A percentile compares a stretch with the other conserved stretches of the same genome.
These are phyloP conservation scores for Rhimphoctona megacephalus DNA, from an alignment of 2,888 invertebrate genomes.

Conservation along the genomic window DNA sequence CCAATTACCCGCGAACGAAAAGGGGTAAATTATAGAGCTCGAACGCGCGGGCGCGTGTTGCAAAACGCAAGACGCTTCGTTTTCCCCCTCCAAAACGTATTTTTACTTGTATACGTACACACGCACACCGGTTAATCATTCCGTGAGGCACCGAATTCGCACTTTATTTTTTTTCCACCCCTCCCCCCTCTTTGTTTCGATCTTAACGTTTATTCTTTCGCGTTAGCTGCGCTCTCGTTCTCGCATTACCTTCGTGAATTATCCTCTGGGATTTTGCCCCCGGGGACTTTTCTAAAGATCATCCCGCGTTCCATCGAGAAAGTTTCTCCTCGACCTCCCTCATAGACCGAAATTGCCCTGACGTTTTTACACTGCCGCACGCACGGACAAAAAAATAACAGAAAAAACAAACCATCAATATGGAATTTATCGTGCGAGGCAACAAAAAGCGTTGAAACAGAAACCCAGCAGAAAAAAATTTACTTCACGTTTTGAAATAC, in stretches of 20 bases:
- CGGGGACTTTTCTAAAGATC: slow-evolving; percentile 53
- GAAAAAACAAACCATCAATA: neutral
- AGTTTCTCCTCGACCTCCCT: slow-evolving; percentile 55
- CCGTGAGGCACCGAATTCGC: slow-evolving; percentile 62
- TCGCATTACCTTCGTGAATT: slow-evolving; percentile 60
- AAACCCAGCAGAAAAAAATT: neutral
- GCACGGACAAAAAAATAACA: neutral
- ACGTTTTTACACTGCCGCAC: neutral
- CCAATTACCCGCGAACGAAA: slow-evolving; percentile 78
- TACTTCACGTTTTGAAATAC: neutral
- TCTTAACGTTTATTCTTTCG: slow-evolving; percentile 30
- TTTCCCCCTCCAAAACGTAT: neutral
- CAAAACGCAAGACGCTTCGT: slow-evolving; percentile 58
- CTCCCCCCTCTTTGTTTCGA: slow-evolving; percentile 14
- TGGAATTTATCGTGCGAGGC: neutral
- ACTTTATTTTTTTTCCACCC: slow-evolving; percentile 47
- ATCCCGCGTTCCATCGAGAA: slow-evolving; percentile 1
- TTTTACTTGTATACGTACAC: neutral
- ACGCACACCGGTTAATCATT: slow-evolving; percentile 18
- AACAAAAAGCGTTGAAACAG: neutral
- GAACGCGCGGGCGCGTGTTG: slow-evolving; percentile 50
- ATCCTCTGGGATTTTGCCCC: slow-evolving; percentile 52
- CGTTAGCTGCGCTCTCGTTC: slow-evolving; percentile 11
- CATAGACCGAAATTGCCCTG: slow-evolving; percentile 55
- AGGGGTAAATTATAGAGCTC: slow-evolving; percentile 80